Conservation (phyloP, 2,888 invertebrate species). For the Gibbula magus region DNA sequence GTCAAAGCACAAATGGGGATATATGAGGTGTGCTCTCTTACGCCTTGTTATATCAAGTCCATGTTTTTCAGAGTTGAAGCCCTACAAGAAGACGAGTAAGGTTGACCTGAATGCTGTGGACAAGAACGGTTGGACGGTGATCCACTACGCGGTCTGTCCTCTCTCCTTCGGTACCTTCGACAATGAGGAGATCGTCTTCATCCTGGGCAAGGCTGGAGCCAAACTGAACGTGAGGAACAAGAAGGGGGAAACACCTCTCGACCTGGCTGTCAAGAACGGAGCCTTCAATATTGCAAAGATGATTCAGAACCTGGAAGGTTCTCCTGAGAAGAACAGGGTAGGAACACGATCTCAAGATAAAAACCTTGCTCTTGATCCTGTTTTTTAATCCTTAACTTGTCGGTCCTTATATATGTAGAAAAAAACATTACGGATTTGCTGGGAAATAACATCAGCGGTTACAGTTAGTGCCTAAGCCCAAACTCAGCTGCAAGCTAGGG, state of each 20-base stretch:
- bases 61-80: neutral
- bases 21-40: too few relatives aligned
- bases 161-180: conserved; percentile 37
- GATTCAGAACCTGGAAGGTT: conserved; percentile 28
- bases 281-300: conserved; percentile 36
- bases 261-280: conserved; percentile 36
- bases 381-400: too few relatives aligned
- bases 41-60: too few relatives aligned
- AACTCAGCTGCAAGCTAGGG: too few relatives aligned
- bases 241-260: conserved; percentile 58
- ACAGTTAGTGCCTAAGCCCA: too few relatives aligned
- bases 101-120: conserved; percentile 40
- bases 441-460: too few relatives aligned
- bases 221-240: conserved; percentile 54
- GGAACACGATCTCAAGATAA: neutral
- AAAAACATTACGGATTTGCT: too few relatives aligned
- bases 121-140: conserved; percentile 39
- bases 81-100: conserved; percentile 37
- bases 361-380: too few relatives aligned
- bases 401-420: too few relatives aligned
- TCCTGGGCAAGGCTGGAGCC: conserved; percentile 44
- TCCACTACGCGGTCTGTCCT: conserved; percentile 36
- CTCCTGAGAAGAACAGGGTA: conserved; percentile 5
- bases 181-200: conserved; percentile 43
- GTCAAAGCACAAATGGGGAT: too few relatives aligned